Evolutionary conservation across 1,140 invertebrate species (phyloP).

Genomic region (Tetraneura akinire): DNA sequence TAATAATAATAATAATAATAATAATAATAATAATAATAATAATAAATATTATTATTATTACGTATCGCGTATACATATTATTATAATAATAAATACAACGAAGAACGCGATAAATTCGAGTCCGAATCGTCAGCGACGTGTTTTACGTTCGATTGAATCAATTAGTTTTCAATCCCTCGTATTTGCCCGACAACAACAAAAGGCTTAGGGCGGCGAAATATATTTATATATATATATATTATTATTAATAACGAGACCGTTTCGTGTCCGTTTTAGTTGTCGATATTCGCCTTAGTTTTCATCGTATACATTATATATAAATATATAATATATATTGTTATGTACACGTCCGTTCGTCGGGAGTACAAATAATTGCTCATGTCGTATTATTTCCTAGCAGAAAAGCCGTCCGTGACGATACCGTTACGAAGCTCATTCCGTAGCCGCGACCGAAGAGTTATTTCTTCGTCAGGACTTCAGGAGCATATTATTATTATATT

Average conservation of each 20-base stretch:
- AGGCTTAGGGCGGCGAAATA: constrained; percentile 18
- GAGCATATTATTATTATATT: no score
- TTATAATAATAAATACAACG: no score
- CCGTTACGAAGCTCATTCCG: constrained; percentile 42
- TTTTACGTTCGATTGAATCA: constrained; percentile 51
- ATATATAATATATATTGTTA: not conserved
- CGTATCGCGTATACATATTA: no score
- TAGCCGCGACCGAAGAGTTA: no score
- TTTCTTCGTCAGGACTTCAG: no score
- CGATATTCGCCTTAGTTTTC: not conserved
- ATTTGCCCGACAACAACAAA: constrained; percentile 49
- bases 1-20: no score
- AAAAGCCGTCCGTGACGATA: constrained; percentile 28
- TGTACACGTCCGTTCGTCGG: not conserved
- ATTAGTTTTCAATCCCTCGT: constrained; percentile 49
- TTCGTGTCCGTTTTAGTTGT: constrained; percentile 35
- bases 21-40: no score
- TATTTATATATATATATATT: not conserved
- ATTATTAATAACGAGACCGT: constrained; percentile 46
- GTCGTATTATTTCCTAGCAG: constrained; percentile 31
- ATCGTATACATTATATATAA: not conserved
- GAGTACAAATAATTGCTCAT: constrained; percentile 35
- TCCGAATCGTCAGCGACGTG: constrained; percentile 20
- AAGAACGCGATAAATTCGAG: not conserved
- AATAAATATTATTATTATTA: no score